phyloP scores from a whole-genome alignment of 2,797 vertebrate species.

The Acipenser transmontanus region DNA sequence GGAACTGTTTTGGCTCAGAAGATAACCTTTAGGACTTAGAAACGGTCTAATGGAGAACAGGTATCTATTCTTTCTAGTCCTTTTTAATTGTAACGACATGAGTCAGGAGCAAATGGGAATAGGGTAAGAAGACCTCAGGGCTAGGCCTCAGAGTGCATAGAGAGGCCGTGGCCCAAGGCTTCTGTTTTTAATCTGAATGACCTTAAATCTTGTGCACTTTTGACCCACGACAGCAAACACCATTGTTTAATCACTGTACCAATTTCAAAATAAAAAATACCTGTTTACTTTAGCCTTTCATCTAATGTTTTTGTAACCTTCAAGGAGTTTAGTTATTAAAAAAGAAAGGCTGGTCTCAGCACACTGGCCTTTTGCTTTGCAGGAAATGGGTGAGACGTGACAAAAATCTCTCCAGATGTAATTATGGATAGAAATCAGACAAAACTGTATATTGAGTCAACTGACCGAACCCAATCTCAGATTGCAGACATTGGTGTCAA shows the following conservation, averaged over 20 bases:
- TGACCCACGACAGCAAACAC: conserved; percentile 59
- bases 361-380: background rate
- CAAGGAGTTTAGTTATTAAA: conserved; percentile 31
- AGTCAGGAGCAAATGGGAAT: conserved; percentile 27
- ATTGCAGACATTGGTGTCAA: too few relatives aligned
- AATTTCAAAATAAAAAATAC: conserved; percentile 56
- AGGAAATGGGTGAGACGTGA: conserved; percentile 50
- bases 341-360: too few relatives aligned
- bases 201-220: conserved; percentile 42
- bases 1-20: conserved; percentile 11
- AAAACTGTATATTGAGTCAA: too few relatives aligned
- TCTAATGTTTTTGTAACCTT: conserved; percentile 49
- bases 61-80: conserved; percentile 29
- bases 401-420: too few relatives aligned
- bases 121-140: conserved; percentile 32
- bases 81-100: conserved; percentile 49
- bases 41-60: conserved; percentile 1
- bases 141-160: conserved; percentile 36
- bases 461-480: too few relatives aligned
- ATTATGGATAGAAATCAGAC: too few relatives aligned
- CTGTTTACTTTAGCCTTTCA: conserved; percentile 50
- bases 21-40: conserved; percentile 20
- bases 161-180: conserved; percentile 34
- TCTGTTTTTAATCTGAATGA: conserved; percentile 46
- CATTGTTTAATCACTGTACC: conserved; percentile 61